phyloP scores from a whole-genome alignment of 2,797 vertebrate genomes.

The Perdix hodgsoniae region DNA sequence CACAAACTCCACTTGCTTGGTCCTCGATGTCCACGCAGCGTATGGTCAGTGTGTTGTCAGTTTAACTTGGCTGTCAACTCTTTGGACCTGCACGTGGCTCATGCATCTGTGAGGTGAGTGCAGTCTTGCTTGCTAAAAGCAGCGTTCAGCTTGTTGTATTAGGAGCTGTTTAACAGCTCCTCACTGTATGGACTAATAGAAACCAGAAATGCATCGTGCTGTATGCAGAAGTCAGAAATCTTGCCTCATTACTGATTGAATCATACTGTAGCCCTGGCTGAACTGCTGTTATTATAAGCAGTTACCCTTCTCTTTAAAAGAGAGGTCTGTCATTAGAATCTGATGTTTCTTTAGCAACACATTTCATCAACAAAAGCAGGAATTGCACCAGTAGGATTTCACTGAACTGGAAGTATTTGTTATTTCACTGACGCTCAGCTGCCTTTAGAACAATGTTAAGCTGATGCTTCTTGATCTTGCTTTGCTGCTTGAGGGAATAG shows the following conservation, averaged over 20 bases:
- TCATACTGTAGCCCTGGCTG: not conserved
- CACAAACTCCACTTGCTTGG: not conserved
- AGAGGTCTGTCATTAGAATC: not conserved
- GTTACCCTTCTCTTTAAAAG: not conserved
- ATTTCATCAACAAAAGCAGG: not conserved
- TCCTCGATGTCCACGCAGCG: not conserved
- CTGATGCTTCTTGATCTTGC: not conserved
- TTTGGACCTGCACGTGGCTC: not conserved
- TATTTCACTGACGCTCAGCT: not conserved
- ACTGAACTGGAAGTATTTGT: not conserved
- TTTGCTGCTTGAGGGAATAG: fast-evolving
- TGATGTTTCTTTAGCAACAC: not conserved
- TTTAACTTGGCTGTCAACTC: not conserved
- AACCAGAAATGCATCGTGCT: not conserved
- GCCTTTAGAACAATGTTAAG: not conserved
- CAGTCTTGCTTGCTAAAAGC: not conserved
- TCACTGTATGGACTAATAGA: not conserved
- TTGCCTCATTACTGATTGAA: not conserved
- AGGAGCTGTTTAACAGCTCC: not conserved
- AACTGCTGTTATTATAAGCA: not conserved
- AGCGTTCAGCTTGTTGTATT: not conserved
- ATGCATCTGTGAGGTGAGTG: not conserved
- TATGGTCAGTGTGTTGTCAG: not conserved
- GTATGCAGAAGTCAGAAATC: not conserved
- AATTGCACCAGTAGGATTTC: not conserved